A percentile compares a stretch with the other conserved stretches of the same genome.
Conservation (phyloP, 2,797 vertebrate genomes). For the Tenualosa thibaudeaui region DNA sequence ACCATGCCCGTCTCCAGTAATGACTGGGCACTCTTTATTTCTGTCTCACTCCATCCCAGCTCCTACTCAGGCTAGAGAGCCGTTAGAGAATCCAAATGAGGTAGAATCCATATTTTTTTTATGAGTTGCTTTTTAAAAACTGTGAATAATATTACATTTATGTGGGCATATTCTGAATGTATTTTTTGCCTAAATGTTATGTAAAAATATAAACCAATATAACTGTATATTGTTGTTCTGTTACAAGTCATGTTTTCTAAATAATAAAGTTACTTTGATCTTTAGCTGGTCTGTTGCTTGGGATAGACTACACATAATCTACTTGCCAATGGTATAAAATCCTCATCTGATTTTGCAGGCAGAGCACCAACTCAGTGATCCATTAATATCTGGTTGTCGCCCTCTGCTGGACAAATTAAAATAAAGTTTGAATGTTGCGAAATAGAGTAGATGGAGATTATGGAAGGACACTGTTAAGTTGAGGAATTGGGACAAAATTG, state of each 20-base stretch:
- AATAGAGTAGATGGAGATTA: neutral
- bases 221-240: neutral
- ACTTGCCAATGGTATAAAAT: neutral
- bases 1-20: neutral
- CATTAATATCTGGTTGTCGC: neutral
- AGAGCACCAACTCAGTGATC: neutral
- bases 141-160: neutral
- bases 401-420: neutral
- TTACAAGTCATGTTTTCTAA: neutral
- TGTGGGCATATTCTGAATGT: constrained; percentile 1
- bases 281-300: neutral
- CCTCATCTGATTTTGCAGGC: neutral
- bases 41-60: neutral
- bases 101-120: neutral
- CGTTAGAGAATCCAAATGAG: neutral
- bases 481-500: no score
- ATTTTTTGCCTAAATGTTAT: neutral
- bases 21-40: neutral
- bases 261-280: constrained; percentile 17
- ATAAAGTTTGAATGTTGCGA: no score
- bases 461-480: neutral
- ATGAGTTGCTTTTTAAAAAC: neutral
- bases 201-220: constrained; percentile 8
- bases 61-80: neutral
- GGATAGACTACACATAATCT: neutral